Percentiles rank a stretch among this genome's conserved stretches.
Conservation (phyloP, 2,113 vertebrate species). For the Baryphthengus martii region DNA sequence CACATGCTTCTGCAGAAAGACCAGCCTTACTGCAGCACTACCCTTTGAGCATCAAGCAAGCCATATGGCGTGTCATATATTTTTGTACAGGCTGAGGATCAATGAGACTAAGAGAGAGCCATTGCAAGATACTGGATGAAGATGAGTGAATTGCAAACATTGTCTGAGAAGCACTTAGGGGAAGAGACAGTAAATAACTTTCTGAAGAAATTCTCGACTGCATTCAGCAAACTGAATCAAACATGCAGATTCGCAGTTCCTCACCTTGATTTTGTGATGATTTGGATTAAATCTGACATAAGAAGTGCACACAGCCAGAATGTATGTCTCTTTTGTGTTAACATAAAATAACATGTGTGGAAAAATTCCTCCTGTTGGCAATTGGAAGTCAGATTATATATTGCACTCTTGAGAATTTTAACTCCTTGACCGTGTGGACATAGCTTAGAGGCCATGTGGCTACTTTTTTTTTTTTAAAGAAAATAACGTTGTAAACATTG, state of each 20-base stretch:
- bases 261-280: background rate
- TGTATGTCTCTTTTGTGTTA: background rate
- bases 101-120: background rate
- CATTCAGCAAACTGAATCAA: background rate
- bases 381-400: background rate
- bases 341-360: background rate
- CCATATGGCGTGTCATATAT: background rate
- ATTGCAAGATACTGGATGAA: background rate
- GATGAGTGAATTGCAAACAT: background rate
- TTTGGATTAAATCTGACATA: background rate
- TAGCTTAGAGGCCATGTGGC: background rate
- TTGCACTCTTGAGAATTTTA: background rate
- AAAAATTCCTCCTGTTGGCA: background rate
- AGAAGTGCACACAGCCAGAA: background rate
- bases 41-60: background rate
- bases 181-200: background rate
- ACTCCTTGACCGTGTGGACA: background rate
- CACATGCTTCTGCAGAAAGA: background rate
- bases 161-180: background rate
- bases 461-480: background rate
- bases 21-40: background rate
- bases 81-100: background rate
- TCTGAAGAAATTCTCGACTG: background rate
- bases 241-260: background rate
- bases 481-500: background rate